Evolutionary conservation across 1,140 invertebrate genomes (phyloP).

Genomic region (Drosophila micromelanica): DNA sequence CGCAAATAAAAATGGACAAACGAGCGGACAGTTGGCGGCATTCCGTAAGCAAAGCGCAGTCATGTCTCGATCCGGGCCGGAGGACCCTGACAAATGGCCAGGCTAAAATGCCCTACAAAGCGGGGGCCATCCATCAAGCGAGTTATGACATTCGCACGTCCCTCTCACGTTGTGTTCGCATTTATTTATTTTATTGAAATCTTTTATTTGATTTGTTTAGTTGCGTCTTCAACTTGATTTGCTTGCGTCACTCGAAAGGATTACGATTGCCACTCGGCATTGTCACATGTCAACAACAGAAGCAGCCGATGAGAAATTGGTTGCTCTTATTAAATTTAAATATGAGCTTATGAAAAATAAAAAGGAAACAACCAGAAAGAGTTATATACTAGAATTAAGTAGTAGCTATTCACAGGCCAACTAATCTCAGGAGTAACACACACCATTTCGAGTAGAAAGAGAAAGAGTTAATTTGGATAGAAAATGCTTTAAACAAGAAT

Average conservation of each 20-base stretch:
- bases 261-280: conserved; percentile 31
- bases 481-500: too few relatives aligned
- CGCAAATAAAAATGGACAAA: conserved; percentile 62
- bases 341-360: background rate
- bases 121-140: conserved; percentile 71
- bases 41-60: conserved; percentile 64
- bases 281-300: conserved; percentile 63
- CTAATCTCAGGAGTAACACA: too few relatives aligned
- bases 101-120: conserved; percentile 65
- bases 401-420: too few relatives aligned
- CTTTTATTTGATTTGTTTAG: conserved; percentile 54
- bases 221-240: conserved; percentile 33
- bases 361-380: background rate
- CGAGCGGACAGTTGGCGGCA: conserved; percentile 63
- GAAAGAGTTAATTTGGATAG: too few relatives aligned
- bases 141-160: conserved; percentile 71
- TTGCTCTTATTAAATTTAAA: conserved; percentile 1
- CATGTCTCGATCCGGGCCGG: conserved; percentile 27
- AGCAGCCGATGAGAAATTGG: conserved; percentile 7
- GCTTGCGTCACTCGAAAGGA: conserved; percentile 19
- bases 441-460: too few relatives aligned
- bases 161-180: conserved; percentile 36
- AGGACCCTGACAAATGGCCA: conserved; percentile 62
- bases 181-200: conserved; percentile 57
- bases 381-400: too few relatives aligned